Evolutionary conservation across 1,140 invertebrate genomes (phyloP).

Genomic region (Danaus melanippus): DNA sequence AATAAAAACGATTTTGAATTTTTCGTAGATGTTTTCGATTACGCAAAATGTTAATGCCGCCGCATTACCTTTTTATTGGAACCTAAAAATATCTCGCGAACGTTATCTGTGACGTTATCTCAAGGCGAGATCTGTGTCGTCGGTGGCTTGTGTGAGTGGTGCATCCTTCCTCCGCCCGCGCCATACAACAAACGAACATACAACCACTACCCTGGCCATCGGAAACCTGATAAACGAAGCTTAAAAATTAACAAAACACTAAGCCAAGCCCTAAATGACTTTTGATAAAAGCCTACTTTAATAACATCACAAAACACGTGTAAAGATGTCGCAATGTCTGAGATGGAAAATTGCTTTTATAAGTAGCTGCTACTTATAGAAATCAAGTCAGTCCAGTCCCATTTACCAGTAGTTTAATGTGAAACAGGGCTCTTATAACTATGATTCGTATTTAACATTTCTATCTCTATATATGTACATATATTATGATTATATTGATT

Average conservation of each 20-base stretch:
- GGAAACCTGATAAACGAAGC: conserved; percentile 2
- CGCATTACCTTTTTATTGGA: conserved; percentile 62
- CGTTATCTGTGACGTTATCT: conserved; percentile 68
- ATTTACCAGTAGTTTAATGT: not conserved
- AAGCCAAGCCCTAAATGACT: not conserved
- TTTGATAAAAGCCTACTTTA: no score
- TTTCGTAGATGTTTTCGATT: conserved; percentile 17
- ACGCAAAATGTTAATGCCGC: conserved; percentile 27
- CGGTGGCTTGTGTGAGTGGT: conserved; percentile 27
- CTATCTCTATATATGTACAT: no score
- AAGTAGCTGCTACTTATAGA: conserved; percentile 7
- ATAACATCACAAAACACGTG: no score
- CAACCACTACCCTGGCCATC: conserved; percentile 5
- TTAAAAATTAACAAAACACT: conserved; percentile 6
- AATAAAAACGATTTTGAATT: no score
- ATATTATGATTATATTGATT: conserved; percentile 2
- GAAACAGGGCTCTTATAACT: no score
- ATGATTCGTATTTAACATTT: no score
- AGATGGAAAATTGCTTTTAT: no score
- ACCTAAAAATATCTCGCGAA: conserved; percentile 62
- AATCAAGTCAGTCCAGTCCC: conserved; percentile 15
- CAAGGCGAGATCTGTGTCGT: conserved; percentile 55
- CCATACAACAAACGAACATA: not conserved
- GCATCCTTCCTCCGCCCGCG: conserved; percentile 10
- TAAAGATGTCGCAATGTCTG: no score